These are phyloP conservation scores for Pogonus chalceus DNA, from an alignment of 1,140 invertebrate genomes.

Conservation along the genomic window DNA sequence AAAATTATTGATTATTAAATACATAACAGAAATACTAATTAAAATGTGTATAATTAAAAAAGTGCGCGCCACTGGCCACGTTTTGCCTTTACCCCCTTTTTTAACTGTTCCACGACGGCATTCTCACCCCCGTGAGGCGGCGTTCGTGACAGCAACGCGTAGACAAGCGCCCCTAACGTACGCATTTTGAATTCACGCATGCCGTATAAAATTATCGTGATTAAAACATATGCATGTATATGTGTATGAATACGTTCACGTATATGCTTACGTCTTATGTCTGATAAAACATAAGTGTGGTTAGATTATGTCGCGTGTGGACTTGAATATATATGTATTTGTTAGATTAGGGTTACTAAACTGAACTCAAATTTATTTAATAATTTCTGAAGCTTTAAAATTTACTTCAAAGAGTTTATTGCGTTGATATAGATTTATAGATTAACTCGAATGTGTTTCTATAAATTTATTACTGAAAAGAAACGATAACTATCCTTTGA, in stretches of 20 bases:
- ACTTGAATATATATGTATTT: not conserved
- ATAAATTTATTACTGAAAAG: not conserved
- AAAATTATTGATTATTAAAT: not conserved
- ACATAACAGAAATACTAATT: not conserved
- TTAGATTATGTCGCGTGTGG: not conserved
- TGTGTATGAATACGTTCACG: not conserved
- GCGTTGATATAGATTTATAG: no score
- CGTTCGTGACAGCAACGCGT: not conserved
- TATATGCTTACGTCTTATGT: not conserved
- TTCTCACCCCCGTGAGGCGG: not conserved
- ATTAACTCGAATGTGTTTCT: no score
- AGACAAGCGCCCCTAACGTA: not conserved
- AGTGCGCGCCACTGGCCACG: not conserved
- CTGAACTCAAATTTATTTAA: no score
- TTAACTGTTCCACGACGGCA: not conserved
- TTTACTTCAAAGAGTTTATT: no score
- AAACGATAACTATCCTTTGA: constrained; percentile 2
- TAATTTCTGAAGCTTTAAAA: no score
- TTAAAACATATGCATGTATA: constrained; percentile 3
- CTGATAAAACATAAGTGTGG: not conserved
- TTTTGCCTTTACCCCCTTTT: not conserved
- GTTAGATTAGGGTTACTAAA: no score
- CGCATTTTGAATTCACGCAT: not conserved
- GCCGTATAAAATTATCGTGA: not conserved
- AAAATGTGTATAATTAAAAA: not conserved